Evolutionary conservation across 2,888 invertebrate genomes (phyloP), one percentile per base, ranked within the genome.

Genomic region (Drosophila rubida): DNA sequence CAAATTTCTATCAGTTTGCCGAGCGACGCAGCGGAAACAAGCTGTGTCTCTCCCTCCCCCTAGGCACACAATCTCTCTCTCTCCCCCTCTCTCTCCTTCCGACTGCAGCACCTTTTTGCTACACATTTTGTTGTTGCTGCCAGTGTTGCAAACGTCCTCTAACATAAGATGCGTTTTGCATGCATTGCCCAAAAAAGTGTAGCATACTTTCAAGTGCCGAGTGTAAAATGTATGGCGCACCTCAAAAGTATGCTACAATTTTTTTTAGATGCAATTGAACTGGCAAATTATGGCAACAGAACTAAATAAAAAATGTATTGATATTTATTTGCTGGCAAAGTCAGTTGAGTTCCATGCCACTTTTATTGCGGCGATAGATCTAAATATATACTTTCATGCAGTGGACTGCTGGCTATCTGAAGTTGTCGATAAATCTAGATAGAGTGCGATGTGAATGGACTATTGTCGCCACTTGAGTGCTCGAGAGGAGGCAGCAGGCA

Each of bases 1-100:
- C 75, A 81, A 78, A 74, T 78, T 80, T 78, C 39, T 39, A 72
- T 72, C 46, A 60, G 60, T 44, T 53, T 53, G 27, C 19, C n/a
- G 4, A 11, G 22, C n/a, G 14, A 53, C 14, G 44, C 35, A 44
- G 9, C 42, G 44, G 44, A 37, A 27, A 53, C 25, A 42, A 39
- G 25, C 37, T 32, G n/a, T 32, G 32, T 32, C 32, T 32, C 32
- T n/a, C 11, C 4, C n/a, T 4, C 5, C 32, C 32, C 32, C n/a
- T 11, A 7, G 19, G 4, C 6, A 25, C n/a, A 11, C 32, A 32
- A 32, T 25, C 8, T 19, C 11, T 22, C 39, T 50, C 32, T 23
- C 27, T 13, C 49, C 39, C 16, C 19, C 7, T 5, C 39, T 23
- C 7, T 2, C 30, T 1, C 27, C 30, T 6, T 19, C n/a, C n/a